Evolutionary conservation across 2,113 vertebrate species (phyloP).

Genomic region (Laticauda colubrina): DNA sequence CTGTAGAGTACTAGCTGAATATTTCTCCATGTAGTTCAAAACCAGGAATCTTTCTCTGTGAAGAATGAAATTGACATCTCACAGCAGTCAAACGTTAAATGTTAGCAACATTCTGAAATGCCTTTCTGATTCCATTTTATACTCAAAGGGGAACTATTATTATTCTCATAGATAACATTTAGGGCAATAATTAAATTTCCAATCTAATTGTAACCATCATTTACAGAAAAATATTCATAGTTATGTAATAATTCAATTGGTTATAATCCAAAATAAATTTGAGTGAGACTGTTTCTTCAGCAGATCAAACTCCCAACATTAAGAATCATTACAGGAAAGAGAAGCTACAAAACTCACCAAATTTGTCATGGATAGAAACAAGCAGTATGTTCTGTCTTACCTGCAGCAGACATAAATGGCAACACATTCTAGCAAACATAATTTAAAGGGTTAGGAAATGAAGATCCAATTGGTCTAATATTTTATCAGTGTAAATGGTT

Average conservation of each 20-base stretch:
- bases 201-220: constrained; percentile 35
- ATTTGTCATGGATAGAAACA: not conserved
- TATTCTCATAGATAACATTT: not conserved
- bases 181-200: constrained; percentile 6
- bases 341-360: not conserved
- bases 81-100: not conserved
- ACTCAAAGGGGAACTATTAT: not conserved
- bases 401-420: constrained; percentile 2
- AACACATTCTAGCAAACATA: not conserved
- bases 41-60: constrained; percentile 87
- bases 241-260: not conserved
- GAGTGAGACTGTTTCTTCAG: not conserved
- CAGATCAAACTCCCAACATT: not conserved
- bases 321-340: accelerated
- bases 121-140: not conserved
- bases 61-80: constrained; percentile 41
- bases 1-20: constrained; percentile 74
- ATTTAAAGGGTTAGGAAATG: not conserved
- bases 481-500: not conserved
- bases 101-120: not conserved
- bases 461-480: not conserved
- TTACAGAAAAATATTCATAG: not conserved
- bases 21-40: constrained; percentile 82
- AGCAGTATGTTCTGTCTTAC: not conserved
- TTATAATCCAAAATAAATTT: not conserved